Evolutionary conservation across 1,140 invertebrate genomes (phyloP).

Genomic region (Charaxes varanes): DNA sequence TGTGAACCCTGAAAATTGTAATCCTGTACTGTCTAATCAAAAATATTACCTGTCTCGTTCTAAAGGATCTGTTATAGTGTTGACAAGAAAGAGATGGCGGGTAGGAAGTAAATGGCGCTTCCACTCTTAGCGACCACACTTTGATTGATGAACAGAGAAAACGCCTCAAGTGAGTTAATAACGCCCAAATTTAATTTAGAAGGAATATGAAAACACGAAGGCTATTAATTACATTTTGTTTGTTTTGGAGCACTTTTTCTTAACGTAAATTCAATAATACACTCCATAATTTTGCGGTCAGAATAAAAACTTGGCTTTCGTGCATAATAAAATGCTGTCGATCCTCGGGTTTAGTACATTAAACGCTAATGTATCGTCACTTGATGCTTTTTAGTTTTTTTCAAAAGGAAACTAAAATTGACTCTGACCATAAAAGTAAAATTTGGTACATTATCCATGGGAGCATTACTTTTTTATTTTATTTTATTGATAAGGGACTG

Average conservation of each 20-base stretch:
- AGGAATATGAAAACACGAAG: conserved; percentile 51
- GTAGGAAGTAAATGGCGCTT: conserved; percentile 58
- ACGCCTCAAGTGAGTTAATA: conserved; percentile 69
- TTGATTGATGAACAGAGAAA: conserved; percentile 72
- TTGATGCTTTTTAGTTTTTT: too few species aligned
- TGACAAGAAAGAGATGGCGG: conserved; percentile 25
- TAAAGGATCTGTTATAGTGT: conserved; percentile 10
- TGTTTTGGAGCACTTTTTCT: conserved; percentile 50
- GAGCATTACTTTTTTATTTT: too few species aligned
- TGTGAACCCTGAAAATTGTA: conserved; percentile 62
- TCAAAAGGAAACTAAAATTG: too few species aligned
- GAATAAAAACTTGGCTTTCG: conserved; percentile 13
- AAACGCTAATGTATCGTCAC: too few species aligned
- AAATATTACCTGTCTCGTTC: conserved; percentile 29
- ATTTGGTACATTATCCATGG: too few species aligned
- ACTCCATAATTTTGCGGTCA: conserved; percentile 23
- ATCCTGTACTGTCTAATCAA: conserved; percentile 56
- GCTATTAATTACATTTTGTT: conserved; percentile 64
- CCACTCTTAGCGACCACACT: conserved; percentile 44
- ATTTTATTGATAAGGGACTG: too few species aligned
- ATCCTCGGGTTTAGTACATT: too few species aligned
- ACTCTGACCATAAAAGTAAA: too few species aligned
- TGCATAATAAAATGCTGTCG: conserved; percentile 11
- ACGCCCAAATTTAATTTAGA: conserved; percentile 71
- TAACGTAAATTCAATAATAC: conserved; percentile 38